These are phyloP conservation scores for Cairina moschata DNA, from an alignment of 2,113 vertebrate species.

Conservation along the genomic window DNA sequence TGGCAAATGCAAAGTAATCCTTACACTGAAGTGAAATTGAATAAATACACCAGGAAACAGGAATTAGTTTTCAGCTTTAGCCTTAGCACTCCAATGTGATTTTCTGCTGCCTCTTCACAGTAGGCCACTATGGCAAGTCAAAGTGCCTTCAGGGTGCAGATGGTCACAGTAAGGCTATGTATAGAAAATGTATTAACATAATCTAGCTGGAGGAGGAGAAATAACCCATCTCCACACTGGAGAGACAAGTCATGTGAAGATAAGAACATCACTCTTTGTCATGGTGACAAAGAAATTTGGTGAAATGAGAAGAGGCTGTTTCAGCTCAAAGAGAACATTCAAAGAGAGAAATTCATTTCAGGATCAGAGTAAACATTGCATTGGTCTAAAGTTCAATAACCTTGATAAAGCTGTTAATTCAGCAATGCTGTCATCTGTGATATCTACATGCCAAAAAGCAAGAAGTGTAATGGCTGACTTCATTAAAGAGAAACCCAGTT, in stretches of 20 bases:
- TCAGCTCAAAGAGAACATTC: background rate
- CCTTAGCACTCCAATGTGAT: background rate
- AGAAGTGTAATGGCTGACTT: background rate
- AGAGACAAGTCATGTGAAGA: background rate
- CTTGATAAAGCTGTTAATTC: background rate
- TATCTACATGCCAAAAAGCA: background rate
- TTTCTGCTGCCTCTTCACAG: background rate
- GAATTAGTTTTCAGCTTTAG: background rate
- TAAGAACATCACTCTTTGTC: background rate
- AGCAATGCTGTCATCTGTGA: background rate
- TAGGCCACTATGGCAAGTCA: background rate
- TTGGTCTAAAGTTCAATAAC: background rate
- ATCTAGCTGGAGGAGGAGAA: background rate
- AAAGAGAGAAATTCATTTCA: background rate
- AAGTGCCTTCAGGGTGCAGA: background rate
- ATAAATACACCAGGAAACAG: background rate
- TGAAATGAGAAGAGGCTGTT: background rate
- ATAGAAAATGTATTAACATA: background rate
- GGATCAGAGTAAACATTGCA: background rate
- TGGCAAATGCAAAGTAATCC: background rate
- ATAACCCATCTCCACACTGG: background rate
- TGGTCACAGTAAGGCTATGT: background rate
- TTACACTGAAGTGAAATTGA: background rate
- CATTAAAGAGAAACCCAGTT: background rate
- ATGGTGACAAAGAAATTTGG: background rate